These are phyloP conservation scores for Cydia strobilella DNA, from an alignment of 1,140 invertebrate genomes.

Conservation along the genomic window DNA sequence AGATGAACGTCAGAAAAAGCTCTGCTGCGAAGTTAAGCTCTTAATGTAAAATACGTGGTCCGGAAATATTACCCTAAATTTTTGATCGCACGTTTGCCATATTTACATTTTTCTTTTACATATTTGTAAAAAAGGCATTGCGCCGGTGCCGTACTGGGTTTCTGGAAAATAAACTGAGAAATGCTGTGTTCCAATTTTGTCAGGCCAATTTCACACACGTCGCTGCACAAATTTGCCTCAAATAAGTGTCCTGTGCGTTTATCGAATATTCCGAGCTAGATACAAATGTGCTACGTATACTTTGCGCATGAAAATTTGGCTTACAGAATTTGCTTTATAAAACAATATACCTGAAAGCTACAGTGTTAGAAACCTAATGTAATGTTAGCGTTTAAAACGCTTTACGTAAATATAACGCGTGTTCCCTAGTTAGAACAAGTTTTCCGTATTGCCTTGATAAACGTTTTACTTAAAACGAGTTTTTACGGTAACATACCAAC, in stretches of 20 bases:
- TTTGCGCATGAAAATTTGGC: neutral
- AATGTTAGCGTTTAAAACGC: no score
- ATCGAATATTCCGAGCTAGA: conserved; percentile 47
- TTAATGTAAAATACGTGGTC: neutral
- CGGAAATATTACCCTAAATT: neutral
- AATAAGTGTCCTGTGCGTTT: conserved; percentile 50
- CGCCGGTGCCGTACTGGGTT: neutral
- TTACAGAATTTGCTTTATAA: neutral
- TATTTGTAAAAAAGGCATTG: conserved; percentile 18
- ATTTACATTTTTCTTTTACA: conserved; percentile 13
- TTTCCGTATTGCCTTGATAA: no score
- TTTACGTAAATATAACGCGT: no score
- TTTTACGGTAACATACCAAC: no score
- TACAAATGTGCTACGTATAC: conserved; percentile 35
- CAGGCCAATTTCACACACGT: conserved; percentile 49
- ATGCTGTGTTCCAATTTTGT: conserved; percentile 51
- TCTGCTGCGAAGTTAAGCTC: neutral
- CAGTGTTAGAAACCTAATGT: no score
- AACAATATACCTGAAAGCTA: neutral
- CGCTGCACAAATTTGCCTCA: conserved; percentile 49
- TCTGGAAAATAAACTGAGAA: conserved; percentile 43
- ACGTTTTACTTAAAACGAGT: no score
- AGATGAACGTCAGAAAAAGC: neutral
- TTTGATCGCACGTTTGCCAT: conserved; percentile 1
- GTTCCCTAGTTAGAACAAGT: no score